These are phyloP conservation scores for Tigriopus californicus DNA, from an alignment of 2,888 invertebrate species.

Conservation along the genomic window DNA sequence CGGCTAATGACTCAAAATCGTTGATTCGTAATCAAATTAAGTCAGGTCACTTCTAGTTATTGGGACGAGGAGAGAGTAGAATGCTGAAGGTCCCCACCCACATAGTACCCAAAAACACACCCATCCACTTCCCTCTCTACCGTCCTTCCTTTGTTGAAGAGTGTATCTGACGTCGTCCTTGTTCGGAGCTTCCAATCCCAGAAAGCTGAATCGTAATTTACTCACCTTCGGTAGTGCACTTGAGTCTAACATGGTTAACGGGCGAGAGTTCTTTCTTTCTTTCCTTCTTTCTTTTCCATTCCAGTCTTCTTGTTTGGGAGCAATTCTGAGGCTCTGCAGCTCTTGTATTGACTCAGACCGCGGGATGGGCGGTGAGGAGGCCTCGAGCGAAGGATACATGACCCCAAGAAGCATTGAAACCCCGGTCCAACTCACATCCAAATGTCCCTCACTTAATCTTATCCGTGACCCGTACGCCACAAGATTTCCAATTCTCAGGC, in stretches of 20 bases:
- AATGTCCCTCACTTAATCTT: conserved; percentile 62
- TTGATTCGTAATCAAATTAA: too few relatives aligned
- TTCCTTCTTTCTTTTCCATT: background rate
- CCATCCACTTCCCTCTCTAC: too few relatives aligned
- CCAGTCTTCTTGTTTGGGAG: background rate
- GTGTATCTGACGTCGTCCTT: background rate
- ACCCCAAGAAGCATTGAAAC: conserved; percentile 57
- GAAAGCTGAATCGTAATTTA: background rate
- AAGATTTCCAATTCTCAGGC: conserved; percentile 17
- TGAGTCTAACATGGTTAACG: background rate
- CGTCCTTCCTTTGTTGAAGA: too few relatives aligned
- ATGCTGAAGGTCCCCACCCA: too few relatives aligned
- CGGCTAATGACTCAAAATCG: too few relatives aligned
- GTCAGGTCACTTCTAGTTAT: too few relatives aligned
- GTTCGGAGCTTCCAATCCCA: too few relatives aligned
- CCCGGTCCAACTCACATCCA: conserved; percentile 62
- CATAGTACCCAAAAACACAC: too few relatives aligned
- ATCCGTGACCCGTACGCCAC: conserved; percentile 38
- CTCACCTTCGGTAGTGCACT: background rate
- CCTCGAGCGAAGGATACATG: conserved; percentile 24
- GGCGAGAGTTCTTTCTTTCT: background rate
- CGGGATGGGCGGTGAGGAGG: background rate
- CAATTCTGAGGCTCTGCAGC: background rate
- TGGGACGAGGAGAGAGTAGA: too few relatives aligned
- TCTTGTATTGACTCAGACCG: conserved; percentile 8